phyloP scores from a whole-genome alignment of 2,888 invertebrate species.

The Teleogryllus oceanicus region DNA sequence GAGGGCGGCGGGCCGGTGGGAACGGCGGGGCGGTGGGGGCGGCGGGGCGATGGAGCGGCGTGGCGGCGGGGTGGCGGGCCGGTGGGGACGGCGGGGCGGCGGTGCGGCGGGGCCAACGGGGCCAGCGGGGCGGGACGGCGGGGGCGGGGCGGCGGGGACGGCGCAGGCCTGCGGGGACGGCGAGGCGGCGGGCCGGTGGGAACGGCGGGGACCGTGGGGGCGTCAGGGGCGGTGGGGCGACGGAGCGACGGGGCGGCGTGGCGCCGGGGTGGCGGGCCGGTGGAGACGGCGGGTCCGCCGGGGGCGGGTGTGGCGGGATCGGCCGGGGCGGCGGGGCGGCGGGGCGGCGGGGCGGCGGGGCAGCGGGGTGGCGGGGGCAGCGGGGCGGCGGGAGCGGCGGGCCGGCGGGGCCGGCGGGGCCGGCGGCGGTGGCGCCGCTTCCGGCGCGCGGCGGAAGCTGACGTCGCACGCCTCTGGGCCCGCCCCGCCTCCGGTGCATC shows the following conservation, averaged over 20 bases:
- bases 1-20: no score
- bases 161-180: no score
- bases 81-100: neutral
- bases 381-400: neutral
- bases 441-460: neutral
- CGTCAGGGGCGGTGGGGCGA: neutral
- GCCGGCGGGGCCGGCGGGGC: neutral
- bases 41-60: no score
- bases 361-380: neutral
- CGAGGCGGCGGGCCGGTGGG: neutral
- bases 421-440: neutral
- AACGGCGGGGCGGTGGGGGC: no score
- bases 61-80: neutral
- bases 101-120: neutral
- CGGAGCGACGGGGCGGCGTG: neutral
- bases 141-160: neutral
- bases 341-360: neutral
- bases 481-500: no score
- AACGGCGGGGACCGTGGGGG: no score
- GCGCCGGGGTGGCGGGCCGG: neutral
- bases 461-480: no score
- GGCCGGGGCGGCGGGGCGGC: neutral
- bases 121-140: neutral
- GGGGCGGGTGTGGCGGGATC: neutral
- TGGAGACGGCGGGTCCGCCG: neutral